phyloP scores from a whole-genome alignment of 2,888 invertebrate species.

The Cheilosia scutellata region DNA sequence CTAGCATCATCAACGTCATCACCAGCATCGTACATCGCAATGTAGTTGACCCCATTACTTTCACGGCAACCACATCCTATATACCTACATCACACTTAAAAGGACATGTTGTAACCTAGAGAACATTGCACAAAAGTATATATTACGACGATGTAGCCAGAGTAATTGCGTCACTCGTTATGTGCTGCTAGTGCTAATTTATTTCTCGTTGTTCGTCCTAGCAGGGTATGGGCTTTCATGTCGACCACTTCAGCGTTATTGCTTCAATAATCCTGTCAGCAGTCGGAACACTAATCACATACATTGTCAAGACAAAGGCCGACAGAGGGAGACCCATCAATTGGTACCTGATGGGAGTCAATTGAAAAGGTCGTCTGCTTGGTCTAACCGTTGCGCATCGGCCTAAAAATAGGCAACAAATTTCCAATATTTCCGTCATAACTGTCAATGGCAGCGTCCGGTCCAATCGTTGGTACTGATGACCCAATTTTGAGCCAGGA shows the following conservation, averaged over 20 bases:
- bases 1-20: slow-evolving; percentile 16
- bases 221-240: neutral
- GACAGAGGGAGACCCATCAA: neutral
- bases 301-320: neutral
- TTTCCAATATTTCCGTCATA: slow-evolving; percentile 1
- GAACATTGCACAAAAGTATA: slow-evolving; percentile 16
- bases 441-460: too few relatives aligned
- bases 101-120: slow-evolving; percentile 25
- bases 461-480: slow-evolving; percentile 1
- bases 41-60: slow-evolving; percentile 33
- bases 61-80: slow-evolving; percentile 2
- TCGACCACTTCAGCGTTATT: slow-evolving; percentile 10
- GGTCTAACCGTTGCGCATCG: neutral
- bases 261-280: slow-evolving; percentile 35
- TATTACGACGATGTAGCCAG: slow-evolving; percentile 1
- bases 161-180: slow-evolving; percentile 30
- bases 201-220: neutral
- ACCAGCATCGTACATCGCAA: slow-evolving; percentile 19
- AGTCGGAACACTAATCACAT: slow-evolving; percentile 25
- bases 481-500: slow-evolving; percentile 32
- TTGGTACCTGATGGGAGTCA: too few relatives aligned
- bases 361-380: too few relatives aligned
- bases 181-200: slow-evolving; percentile 22
- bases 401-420: slow-evolving; percentile 39
- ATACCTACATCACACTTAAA: neutral